A percentile compares a stretch with the other conserved stretches of the same genome.
These are phyloP conservation scores for Nemoura dubitans DNA, from an alignment of 2,888 invertebrate genomes.

Conservation along the genomic window DNA sequence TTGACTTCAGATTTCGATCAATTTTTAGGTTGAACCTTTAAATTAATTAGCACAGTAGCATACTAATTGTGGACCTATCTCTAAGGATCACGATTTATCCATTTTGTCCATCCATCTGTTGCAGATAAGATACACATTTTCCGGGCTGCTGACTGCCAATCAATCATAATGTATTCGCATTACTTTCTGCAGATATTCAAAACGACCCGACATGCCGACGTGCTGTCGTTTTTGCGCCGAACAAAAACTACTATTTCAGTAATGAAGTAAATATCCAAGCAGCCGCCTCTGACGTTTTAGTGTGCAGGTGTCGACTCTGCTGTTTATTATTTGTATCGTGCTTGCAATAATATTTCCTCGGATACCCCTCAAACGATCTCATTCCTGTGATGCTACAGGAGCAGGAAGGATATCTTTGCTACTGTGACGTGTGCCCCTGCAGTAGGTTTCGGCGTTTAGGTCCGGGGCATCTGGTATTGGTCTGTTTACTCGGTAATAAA, in stretches of 20 bases:
- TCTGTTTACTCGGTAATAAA: constrained; percentile 18
- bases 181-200: too few relatives aligned
- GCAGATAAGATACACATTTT: too few relatives aligned
- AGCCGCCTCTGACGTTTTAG: constrained; percentile 18
- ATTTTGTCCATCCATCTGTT: too few relatives aligned
- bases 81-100: too few relatives aligned
- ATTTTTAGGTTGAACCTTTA: too few relatives aligned
- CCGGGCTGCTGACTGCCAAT: too few relatives aligned
- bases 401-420: constrained; percentile 21
- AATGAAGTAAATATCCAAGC: background rate
- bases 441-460: background rate
- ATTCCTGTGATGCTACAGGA: background rate
- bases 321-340: constrained; percentile 38
- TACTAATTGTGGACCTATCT: too few relatives aligned
- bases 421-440: background rate
- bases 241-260: constrained; percentile 20
- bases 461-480: background rate
- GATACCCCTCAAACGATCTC: background rate
- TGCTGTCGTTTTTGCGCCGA: background rate
- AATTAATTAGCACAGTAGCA: too few relatives aligned
- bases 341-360: constrained; percentile 13
- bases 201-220: too few relatives aligned
- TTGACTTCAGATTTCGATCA: too few relatives aligned
- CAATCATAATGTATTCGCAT: too few relatives aligned
- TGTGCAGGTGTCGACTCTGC: constrained; percentile 19